A percentile compares a stretch with the other conserved stretches of the same genome.
phyloP scores from a whole-genome alignment of 2,888 invertebrate species.

The Resseliella maxima region DNA sequence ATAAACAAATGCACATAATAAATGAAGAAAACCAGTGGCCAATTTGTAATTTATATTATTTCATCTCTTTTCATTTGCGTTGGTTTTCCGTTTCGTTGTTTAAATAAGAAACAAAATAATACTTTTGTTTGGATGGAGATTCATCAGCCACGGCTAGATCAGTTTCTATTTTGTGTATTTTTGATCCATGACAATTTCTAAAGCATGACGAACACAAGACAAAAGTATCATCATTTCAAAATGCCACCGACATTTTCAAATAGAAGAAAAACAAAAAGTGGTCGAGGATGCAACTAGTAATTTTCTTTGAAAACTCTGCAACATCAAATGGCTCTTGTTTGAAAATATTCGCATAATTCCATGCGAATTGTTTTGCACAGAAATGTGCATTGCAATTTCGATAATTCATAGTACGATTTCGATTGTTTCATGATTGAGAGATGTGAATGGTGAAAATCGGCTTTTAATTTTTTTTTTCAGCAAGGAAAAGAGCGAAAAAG shows the following conservation, averaged over 20 bases:
- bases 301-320: neutral
- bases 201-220: neutral
- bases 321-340: neutral
- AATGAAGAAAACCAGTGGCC: conserved; percentile 3
- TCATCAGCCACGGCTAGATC: neutral
- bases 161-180: conserved; percentile 8
- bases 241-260: neutral
- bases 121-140: neutral
- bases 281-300: neutral
- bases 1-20: conserved; percentile 36
- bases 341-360: neutral
- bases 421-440: neutral
- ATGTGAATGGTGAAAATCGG: neutral
- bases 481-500: neutral
- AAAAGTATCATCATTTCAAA: conserved; percentile 30
- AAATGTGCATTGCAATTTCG: neutral
- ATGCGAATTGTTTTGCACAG: neutral
- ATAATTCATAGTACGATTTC: neutral
- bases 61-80: neutral
- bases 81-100: conserved; percentile 49
- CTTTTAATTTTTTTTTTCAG: too few relatives aligned
- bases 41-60: conserved; percentile 49
- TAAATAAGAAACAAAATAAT: neutral
- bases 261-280: too few relatives aligned
- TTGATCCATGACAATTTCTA: neutral